Base-by-base conservation (phyloP, 1,140 invertebrate species). In the Temnothorax nylanderi region DNA sequence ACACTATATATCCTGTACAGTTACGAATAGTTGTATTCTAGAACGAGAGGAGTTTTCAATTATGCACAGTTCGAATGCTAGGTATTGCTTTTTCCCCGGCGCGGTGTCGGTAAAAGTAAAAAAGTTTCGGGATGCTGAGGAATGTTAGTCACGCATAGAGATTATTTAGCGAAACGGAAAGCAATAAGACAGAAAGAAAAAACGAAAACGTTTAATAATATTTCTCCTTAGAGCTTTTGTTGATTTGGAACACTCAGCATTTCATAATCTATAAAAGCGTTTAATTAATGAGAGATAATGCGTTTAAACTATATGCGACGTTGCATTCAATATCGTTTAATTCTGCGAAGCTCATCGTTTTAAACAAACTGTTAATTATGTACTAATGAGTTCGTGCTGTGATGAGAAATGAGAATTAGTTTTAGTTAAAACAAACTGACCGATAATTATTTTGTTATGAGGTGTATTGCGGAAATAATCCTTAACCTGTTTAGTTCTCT, bases 51-150 rank as follows among this genome's bases (percentile, higher is more conserved):
- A 88, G 86, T 89, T 91, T 88, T 89, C 85, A 87, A 90, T 89
- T 90, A 90, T 87, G 85, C 85, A 58, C 77, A 90, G 84, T 89
- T 87, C 86, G 76, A 90, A 74, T 69, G 80, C 78, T 37, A 87
- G 81, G 85, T 90, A 91, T 87, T 87, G 87, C 51, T 75, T 78
- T 87, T 69, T 65, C 69, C 69, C 44, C 16, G 41, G 54, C 86
- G 64, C 16, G 41, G 54, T 88, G 64, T 64, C 32, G 47, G 69
- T 58, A 37, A 85, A 88, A 89, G 85, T 92, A 87, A 88, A 91
- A 91, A 89, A 90, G 65, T 89, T 88, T 88, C 58, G 58, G 49
- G 6, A 85, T 56, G 60, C 47, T 65, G 47, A 67, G n/a, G 16
- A 74, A 84, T 49, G 69, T 84, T 84, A 84, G 54, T 18, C 54